Conservation (phyloP, 1,140 invertebrate species). For the Oedothorax gibbosus region DNA sequence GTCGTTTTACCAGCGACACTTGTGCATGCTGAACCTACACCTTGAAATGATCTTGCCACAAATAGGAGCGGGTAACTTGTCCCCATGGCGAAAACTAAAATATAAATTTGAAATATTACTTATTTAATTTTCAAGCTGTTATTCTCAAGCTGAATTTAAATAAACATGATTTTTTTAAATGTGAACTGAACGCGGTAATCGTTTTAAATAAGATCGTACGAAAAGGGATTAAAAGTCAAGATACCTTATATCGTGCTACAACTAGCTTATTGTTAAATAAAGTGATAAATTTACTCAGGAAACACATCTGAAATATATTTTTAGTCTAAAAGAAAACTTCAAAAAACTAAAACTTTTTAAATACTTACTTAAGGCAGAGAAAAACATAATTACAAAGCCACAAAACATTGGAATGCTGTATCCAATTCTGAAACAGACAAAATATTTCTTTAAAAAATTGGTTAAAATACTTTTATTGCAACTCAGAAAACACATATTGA, state of each 20-base stretch:
- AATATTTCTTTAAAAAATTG: background rate
- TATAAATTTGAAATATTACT: no score
- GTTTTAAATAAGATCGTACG: no score
- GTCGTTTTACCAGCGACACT: slow-evolving; percentile 91
- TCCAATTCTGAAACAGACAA: slow-evolving; percentile 82
- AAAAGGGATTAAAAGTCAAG: no score
- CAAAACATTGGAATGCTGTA: slow-evolving; percentile 99
- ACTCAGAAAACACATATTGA: no score
- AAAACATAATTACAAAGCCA: slow-evolving; percentile 99
- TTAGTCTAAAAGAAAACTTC: no score
- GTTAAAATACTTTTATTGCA: background rate
- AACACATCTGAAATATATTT: no score
- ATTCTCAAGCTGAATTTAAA: no score
- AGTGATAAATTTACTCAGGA: no score
- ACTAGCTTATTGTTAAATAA: no score
- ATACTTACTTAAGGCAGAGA: slow-evolving; percentile 94
- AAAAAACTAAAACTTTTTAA: no score
- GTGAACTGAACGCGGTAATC: background rate
- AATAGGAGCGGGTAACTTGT: slow-evolving; percentile 91
- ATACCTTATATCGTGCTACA: no score
- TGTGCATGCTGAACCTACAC: slow-evolving; percentile 96
- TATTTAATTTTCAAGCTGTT: background rate
- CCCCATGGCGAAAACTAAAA: slow-evolving; percentile 93
- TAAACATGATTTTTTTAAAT: background rate
- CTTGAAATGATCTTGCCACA: slow-evolving; percentile 92